Base-by-base conservation (phyloP, 1,140 invertebrate species). In the Trichonephila clavata region DNA sequence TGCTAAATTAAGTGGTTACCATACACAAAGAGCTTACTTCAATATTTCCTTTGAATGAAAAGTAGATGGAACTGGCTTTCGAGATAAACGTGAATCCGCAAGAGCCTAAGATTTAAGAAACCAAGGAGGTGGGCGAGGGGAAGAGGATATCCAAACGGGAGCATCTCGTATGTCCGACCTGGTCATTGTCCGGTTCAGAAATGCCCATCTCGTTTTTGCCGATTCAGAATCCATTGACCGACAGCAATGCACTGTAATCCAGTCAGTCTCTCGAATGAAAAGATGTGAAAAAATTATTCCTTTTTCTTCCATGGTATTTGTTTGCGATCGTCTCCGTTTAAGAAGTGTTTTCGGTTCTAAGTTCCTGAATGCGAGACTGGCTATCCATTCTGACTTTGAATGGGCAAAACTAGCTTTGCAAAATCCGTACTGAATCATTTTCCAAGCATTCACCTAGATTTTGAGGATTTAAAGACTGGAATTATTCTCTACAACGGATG, bases 201-300 rank as follows among this genome's bases (percentile, higher is more conserved):
- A 68, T 80, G 27, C 88, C 39, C 63, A 57, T 60, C 88, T 57
- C 63, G 57, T n/a, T 68, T 59, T 20, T 68, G 88, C 80, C 88
- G 24, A 90, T 90, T 90, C 50, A 90, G 80, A 80, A 80, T 61
- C 71, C 50, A 90, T 90, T 77, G 88, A 80, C 68, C 88, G 57
- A 27, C 63, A 13, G 39, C 43, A 32, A 90, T 90, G 50, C 43
- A 80, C 88, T 80, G 61, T 90, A 90, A 90, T 90, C 88, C 88
- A 80, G 21, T 39, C 50, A 50, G n/a, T 61, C 24, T 86, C 16
- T n/a, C 43, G 61, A 59, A 57, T 80, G 63, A 60, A 90, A 68
- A 80, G 24, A 71, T 24, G 84, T 2, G n/a, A 90, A 90, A 90
- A 90, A 90, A 90, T 90, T 88, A 90, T 90, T 60, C 57, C 57